phyloP scores from a whole-genome alignment of 2,888 invertebrate species.

The Mongoloraphidia duomilia region DNA sequence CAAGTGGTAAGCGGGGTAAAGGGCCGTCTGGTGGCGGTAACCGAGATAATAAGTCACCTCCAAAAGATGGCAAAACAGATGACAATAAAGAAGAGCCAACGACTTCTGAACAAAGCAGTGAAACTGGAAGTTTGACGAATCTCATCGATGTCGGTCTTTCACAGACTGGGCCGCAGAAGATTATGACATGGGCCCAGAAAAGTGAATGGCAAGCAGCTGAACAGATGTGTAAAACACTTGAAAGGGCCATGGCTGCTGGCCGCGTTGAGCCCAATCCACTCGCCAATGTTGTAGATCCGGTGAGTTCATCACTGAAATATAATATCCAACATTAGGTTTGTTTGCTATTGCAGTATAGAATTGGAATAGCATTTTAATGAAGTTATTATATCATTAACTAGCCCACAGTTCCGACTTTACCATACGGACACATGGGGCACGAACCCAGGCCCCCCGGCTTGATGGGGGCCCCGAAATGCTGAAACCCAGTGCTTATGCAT shows the following conservation, averaged over 20 bases:
- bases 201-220: slow-evolving; percentile 77
- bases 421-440: too few relatives aligned
- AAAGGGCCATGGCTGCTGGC: slow-evolving; percentile 51
- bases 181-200: slow-evolving; percentile 56
- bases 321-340: not conserved
- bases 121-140: not conserved
- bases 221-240: slow-evolving; percentile 60
- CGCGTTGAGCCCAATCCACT: slow-evolving; percentile 56
- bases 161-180: slow-evolving; percentile 53
- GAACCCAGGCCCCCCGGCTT: too few relatives aligned
- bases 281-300: slow-evolving; percentile 59
- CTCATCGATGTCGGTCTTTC: slow-evolving; percentile 52
- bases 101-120: slow-evolving; percentile 1
- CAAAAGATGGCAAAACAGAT: not conserved
- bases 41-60: too few relatives aligned
- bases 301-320: slow-evolving; percentile 27
- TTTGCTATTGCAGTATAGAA: too few relatives aligned
- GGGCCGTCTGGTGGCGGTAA: too few relatives aligned
- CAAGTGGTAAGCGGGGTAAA: too few relatives aligned
- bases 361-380: too few relatives aligned
- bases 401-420: too few relatives aligned
- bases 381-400: too few relatives aligned
- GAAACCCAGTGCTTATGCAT: too few relatives aligned
- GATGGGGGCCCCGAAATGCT: too few relatives aligned
- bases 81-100: not conserved